Conservation (phyloP, 2,888 invertebrate genomes). For the Tachina lurida region DNA sequence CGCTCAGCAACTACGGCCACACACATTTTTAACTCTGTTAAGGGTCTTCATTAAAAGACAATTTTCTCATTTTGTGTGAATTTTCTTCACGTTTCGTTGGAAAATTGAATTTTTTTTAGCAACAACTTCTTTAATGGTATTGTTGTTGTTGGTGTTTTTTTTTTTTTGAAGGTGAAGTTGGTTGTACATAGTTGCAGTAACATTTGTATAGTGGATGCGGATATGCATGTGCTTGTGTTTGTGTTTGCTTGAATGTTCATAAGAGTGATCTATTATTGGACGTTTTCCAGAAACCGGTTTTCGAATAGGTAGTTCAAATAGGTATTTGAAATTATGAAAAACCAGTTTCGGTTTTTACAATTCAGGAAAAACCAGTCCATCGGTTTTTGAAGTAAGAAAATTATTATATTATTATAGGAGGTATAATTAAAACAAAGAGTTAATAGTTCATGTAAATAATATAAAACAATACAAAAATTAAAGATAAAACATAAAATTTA, state of each 20-base stretch:
- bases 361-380: too few relatives aligned
- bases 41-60: slow-evolving; percentile 77
- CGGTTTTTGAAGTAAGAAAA: too few relatives aligned
- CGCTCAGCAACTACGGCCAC: neutral
- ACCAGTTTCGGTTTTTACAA: too few relatives aligned
- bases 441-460: too few relatives aligned
- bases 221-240: slow-evolving; percentile 12
- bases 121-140: slow-evolving; percentile 5
- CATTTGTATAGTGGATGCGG: slow-evolving; percentile 25
- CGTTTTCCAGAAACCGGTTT: too few relatives aligned
- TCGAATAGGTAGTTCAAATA: too few relatives aligned
- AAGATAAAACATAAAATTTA: too few relatives aligned
- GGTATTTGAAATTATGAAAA: too few relatives aligned
- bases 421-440: too few relatives aligned
- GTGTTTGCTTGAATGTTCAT: slow-evolving; percentile 5
- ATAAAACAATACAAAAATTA: too few relatives aligned
- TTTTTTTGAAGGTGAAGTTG: slow-evolving; percentile 73
- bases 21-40: slow-evolving; percentile 58
- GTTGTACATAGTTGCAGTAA: slow-evolving; percentile 61
- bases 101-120: slow-evolving; percentile 80
- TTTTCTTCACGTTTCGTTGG: slow-evolving; percentile 77
- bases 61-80: slow-evolving; percentile 79
- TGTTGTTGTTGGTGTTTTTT: slow-evolving; percentile 34
- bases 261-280: too few relatives aligned
- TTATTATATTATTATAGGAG: too few relatives aligned